These are phyloP conservation scores for Pardosa pseudoannulata DNA, from an alignment of 2,888 invertebrate genomes.

Conservation along the genomic window DNA sequence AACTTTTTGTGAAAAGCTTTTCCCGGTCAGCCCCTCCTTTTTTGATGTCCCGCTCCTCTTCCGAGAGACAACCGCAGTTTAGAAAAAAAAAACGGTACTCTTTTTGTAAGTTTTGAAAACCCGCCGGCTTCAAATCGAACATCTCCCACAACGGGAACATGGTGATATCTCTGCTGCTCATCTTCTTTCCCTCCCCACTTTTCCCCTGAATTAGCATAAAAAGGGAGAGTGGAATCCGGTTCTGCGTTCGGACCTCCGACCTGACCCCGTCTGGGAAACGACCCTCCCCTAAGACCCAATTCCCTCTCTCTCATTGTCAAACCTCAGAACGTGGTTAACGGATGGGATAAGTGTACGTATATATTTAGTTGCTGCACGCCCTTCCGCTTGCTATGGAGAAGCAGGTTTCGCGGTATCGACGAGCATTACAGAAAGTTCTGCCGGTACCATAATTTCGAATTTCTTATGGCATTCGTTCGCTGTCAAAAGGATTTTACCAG, in stretches of 20 bases:
- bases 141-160: neutral
- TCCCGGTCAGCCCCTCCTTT: too few relatives aligned
- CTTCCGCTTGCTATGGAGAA: slow-evolving; percentile 7
- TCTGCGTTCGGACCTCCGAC: slow-evolving; percentile 37
- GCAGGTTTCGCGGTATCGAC: too few relatives aligned
- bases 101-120: neutral
- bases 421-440: too few relatives aligned
- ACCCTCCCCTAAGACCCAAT: slow-evolving; percentile 49
- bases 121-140: neutral
- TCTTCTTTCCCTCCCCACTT: slow-evolving; percentile 31
- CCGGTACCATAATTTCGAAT: too few relatives aligned
- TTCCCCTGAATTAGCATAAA: slow-evolving; percentile 53
- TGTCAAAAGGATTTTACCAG: too few relatives aligned
- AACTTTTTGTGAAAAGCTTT: too few relatives aligned
- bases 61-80: too few relatives aligned
- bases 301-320: slow-evolving; percentile 23
- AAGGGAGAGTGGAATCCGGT: slow-evolving; percentile 58
- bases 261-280: slow-evolving; percentile 38
- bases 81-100: too few relatives aligned
- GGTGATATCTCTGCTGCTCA: slow-evolving; percentile 14
- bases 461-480: too few relatives aligned
- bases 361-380: neutral
- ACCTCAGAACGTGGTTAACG: neutral
- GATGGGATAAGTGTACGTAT: neutral
- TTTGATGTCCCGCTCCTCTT: too few relatives aligned